Evolutionary conservation across 2,797 vertebrate species (phyloP).

Genomic region (Scarus forsteni): DNA sequence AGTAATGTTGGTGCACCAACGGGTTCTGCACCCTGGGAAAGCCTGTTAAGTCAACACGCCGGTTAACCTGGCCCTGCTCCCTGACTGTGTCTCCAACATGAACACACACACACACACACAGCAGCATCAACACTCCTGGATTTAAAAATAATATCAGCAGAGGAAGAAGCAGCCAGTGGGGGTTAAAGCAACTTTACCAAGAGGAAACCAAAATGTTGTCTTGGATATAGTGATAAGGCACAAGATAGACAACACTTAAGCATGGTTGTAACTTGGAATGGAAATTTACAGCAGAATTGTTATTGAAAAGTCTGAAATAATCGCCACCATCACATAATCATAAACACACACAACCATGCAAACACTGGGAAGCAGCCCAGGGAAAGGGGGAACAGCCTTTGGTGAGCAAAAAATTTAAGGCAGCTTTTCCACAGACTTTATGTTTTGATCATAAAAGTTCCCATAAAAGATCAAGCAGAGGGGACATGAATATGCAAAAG

Average conservation of each 20-base stretch:
- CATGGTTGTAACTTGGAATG: no score
- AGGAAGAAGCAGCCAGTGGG: constrained; percentile 34
- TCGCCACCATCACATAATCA: no score
- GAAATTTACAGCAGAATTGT: no score
- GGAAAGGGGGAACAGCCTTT: no score
- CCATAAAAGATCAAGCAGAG: no score
- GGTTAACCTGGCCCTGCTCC: constrained; percentile 62
- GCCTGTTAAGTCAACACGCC: constrained; percentile 73
- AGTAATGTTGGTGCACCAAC: constrained; percentile 48
- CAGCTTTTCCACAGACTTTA: no score
- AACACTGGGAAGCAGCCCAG: no score
- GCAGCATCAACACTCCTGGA: constrained; percentile 41
- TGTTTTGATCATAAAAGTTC: no score
- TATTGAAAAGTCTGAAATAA: no score
- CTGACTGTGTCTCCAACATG: constrained; percentile 24
- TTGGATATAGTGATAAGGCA: constrained; percentile 15
- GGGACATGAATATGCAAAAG: no score
- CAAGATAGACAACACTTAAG: neutral
- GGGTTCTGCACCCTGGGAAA: constrained; percentile 64
- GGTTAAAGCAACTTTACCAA: constrained; percentile 38
- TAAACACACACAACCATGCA: no score
- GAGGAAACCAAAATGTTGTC: neutral
- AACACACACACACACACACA: constrained; percentile 46
- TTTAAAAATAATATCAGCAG: constrained; percentile 23
- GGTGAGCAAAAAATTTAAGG: no score